These are phyloP conservation scores for Syrmaticus mikado DNA, from an alignment of 2,113 vertebrate genomes.

Conservation along the genomic window DNA sequence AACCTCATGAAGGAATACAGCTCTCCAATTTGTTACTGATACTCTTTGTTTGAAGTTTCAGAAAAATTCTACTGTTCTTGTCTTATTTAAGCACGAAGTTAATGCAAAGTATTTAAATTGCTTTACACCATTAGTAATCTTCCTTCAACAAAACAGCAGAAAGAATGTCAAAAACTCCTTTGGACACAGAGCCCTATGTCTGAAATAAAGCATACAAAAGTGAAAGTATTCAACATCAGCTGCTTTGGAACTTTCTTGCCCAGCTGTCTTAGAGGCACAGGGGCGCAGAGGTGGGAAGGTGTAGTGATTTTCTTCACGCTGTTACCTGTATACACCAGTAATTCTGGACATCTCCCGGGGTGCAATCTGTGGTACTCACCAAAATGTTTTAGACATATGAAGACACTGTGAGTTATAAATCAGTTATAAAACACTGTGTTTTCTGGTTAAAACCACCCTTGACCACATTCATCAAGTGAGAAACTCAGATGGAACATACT, in stretches of 20 bases:
- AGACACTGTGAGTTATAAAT: not conserved
- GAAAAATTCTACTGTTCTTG: not conserved
- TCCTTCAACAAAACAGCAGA: not conserved
- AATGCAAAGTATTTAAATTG: not conserved
- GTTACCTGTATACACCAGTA: not conserved
- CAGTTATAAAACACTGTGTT: not conserved
- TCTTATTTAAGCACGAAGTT: not conserved
- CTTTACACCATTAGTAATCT: not conserved
- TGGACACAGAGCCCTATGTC: not conserved
- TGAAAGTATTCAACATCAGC: not conserved
- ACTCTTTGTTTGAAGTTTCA: not conserved
- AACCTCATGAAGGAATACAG: not conserved
- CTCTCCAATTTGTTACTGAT: not conserved
- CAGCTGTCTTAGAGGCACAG: not conserved
- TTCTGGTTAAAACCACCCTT: conserved; percentile 3
- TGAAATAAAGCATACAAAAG: not conserved
- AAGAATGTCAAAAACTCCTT: not conserved
- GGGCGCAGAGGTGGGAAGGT: not conserved
- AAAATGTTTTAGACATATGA: not conserved
- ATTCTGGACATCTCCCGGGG: not conserved
- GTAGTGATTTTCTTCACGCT: not conserved
- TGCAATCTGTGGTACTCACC: not conserved
- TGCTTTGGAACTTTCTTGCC: not conserved
- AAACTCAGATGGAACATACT: conserved; percentile 80
- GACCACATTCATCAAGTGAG: not conserved